A percentile compares a stretch with the other conserved stretches of the same genome.
These are phyloP conservation scores for Argya squamiceps DNA, from an alignment of 2,797 vertebrate species.

Conservation along the genomic window DNA sequence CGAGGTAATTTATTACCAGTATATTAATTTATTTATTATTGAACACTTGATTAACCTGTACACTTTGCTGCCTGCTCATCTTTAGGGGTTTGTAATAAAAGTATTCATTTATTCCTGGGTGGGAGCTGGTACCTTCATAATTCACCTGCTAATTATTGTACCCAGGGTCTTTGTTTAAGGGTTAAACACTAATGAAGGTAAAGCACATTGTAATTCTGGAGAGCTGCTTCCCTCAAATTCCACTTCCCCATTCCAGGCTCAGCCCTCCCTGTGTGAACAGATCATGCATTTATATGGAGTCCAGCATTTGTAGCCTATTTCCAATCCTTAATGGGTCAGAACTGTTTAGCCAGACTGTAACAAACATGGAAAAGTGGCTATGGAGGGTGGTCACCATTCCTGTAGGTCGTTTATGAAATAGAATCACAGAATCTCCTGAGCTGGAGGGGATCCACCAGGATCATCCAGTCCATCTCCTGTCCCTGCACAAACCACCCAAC, in stretches of 20 bases:
- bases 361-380: fast-evolving
- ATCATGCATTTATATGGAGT: neutral
- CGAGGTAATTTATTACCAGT: conserved; percentile 62
- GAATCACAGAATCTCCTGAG: neutral
- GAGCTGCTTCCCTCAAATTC: neutral
- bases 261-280: neutral
- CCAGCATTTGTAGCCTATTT: neutral
- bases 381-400: neutral
- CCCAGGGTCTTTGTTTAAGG: conserved; percentile 4
- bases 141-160: conserved; percentile 69
- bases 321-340: neutral
- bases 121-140: conserved; percentile 55
- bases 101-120: conserved; percentile 59
- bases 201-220: conserved; percentile 18
- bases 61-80: conserved; percentile 49
- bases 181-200: conserved; percentile 52
- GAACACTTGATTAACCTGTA: conserved; percentile 70
- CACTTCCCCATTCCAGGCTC: neutral
- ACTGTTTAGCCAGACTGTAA: neutral
- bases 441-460: neutral
- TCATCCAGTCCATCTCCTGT: fast-evolving
- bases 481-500: neutral
- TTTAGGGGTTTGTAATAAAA: conserved; percentile 61
- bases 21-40: conserved; percentile 74
- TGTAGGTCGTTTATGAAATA: fast-evolving